These are phyloP conservation scores for Butastur rufipennis DNA, from an alignment of 2,113 vertebrate genomes.

Conservation along the genomic window DNA sequence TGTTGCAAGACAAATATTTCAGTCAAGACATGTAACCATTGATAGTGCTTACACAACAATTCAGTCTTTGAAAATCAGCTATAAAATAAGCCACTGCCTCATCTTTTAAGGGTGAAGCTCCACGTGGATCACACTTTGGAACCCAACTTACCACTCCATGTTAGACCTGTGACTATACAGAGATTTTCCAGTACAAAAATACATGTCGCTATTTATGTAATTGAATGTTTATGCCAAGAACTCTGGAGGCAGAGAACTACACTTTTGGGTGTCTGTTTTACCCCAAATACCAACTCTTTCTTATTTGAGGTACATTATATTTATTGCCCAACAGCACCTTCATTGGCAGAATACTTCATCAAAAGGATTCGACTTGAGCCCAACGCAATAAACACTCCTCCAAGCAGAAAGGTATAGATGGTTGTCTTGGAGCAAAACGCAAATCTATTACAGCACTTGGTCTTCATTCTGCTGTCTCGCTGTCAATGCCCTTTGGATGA, in stretches of 20 bases:
- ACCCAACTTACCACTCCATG: neutral
- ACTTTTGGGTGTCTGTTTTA: neutral
- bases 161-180: neutral
- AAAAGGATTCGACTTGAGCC: conserved; percentile 91
- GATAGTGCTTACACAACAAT: neutral
- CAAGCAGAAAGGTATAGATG: conserved; percentile 82
- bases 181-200: neutral
- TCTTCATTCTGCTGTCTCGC: conserved; percentile 56
- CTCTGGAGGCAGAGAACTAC: neutral
- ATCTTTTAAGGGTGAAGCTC: neutral
- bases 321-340: conserved; percentile 72
- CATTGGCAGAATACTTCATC: conserved; percentile 91
- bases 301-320: neutral
- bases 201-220: neutral
- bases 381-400: conserved; percentile 79
- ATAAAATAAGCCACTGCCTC: neutral
- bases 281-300: neutral
- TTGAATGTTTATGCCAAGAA: neutral
- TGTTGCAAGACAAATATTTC: neutral
- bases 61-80: neutral
- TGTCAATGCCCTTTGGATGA: conserved; percentile 47
- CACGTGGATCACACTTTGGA: neutral
- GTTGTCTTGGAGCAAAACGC: conserved; percentile 75
- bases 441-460: conserved; percentile 49
- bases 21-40: accelerated